Evolutionary conservation across 1,140 invertebrate species (phyloP).

Genomic region (Drosophila pseudoananassae): DNA sequence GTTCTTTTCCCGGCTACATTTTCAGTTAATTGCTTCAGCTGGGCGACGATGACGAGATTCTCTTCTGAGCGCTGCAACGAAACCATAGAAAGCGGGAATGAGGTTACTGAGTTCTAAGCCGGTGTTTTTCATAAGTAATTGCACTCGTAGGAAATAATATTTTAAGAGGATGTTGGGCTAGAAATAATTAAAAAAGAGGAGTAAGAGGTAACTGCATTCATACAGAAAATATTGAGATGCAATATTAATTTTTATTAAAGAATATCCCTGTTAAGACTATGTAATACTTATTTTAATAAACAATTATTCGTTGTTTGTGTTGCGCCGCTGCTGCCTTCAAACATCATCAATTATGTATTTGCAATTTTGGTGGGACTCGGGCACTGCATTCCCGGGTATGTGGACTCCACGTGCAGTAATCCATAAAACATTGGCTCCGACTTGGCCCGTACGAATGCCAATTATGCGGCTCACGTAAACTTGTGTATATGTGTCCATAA

Average conservation of each 20-base stretch:
- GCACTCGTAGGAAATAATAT: conserved; percentile 26
- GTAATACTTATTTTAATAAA: background rate
- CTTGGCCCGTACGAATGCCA: conserved; percentile 25
- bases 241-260: background rate
- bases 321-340: conserved; percentile 9
- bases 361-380: conserved; percentile 9
- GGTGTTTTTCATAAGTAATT: conserved; percentile 31
- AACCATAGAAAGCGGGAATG: conserved; percentile 34
- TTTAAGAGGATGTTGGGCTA: background rate
- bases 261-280: no score
- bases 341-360: conserved; percentile 43
- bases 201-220: background rate
- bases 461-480: conserved; percentile 69
- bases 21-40: conserved; percentile 78
- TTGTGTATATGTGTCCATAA: conserved; percentile 51
- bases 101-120: conserved; percentile 10
- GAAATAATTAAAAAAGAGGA: background rate
- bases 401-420: conserved; percentile 19
- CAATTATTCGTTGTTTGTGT: conserved; percentile 20
- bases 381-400: conserved; percentile 10
- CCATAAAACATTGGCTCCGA: conserved; percentile 40
- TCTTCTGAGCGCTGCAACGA: conserved; percentile 62
- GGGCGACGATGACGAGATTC: conserved; percentile 59
- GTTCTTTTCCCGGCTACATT: conserved; percentile 75
- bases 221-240: background rate